phyloP scores from a whole-genome alignment of 2,113 vertebrate species.

The Sylvietta virens region DNA sequence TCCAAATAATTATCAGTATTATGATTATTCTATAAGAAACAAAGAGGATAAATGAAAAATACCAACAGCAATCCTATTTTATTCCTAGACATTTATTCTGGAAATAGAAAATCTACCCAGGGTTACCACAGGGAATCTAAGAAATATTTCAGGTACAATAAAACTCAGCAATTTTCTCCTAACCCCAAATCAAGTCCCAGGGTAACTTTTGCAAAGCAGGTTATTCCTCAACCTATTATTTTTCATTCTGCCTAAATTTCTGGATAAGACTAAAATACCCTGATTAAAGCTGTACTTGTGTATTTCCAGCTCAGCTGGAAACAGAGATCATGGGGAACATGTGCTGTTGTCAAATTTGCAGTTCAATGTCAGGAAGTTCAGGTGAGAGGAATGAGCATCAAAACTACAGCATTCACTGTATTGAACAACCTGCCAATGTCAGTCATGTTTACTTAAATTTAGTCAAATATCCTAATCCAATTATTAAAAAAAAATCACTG shows the following conservation, averaged over 20 bases:
- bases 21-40: background rate
- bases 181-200: conserved; percentile 8
- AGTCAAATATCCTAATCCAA: background rate
- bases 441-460: background rate
- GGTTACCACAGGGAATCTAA: background rate
- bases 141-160: background rate
- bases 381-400: background rate
- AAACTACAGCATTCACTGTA: background rate
- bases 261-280: background rate
- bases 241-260: conserved; percentile 5
- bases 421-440: background rate
- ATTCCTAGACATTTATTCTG: background rate
- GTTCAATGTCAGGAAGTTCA: background rate
- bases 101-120: background rate
- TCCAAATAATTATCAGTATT: background rate
- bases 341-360: background rate
- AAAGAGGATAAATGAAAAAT: background rate
- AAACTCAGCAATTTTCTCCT: background rate
- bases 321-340: background rate
- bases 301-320: background rate
- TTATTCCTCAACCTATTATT: background rate
- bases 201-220: background rate
- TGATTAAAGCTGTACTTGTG: background rate
- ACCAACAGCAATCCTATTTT: background rate
- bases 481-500: background rate